A percentile compares a stretch with the other conserved stretches of the same genome.
Evolutionary conservation across 2,888 invertebrate species (phyloP).

Genomic region (Phytoseiulus persimilis): DNA sequence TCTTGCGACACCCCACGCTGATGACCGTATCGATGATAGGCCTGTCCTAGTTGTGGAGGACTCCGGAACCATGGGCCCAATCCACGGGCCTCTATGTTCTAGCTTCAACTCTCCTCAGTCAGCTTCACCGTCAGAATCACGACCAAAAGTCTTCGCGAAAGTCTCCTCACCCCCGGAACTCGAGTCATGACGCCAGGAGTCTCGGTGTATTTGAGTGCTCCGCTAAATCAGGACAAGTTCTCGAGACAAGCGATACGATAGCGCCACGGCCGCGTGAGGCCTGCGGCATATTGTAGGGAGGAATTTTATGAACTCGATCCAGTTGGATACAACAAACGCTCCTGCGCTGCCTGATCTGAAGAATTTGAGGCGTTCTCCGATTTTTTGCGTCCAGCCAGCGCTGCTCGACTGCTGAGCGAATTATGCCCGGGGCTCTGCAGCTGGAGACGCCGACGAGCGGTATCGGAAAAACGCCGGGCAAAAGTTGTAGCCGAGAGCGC

Average conservation of each 20-base stretch:
- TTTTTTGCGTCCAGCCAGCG: neutral
- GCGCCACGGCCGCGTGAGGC: neutral
- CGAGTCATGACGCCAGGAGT: too few relatives aligned
- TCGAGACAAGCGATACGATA: neutral
- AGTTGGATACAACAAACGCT: neutral
- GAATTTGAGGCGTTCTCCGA: neutral
- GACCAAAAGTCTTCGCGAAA: too few relatives aligned
- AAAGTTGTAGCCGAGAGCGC: neutral
- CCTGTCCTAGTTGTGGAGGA: too few relatives aligned
- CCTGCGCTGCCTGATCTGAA: neutral
- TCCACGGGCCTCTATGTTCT: too few relatives aligned
- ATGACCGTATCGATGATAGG: too few relatives aligned
- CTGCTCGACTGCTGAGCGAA: neutral
- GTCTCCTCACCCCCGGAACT: too few relatives aligned
- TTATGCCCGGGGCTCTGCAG: neutral
- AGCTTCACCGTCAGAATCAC: too few relatives aligned
- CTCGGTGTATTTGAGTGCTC: neutral
- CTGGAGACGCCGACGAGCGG: neutral
- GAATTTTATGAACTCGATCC: neutral
- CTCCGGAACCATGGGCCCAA: too few relatives aligned
- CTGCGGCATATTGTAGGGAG: neutral
- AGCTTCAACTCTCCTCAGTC: too few relatives aligned
- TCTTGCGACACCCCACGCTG: too few relatives aligned
- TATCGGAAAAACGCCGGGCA: neutral
- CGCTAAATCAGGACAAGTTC: neutral